Evolutionary conservation across 2,113 vertebrate genomes (phyloP).

Genomic region (Mirounga angustirostris): DNA sequence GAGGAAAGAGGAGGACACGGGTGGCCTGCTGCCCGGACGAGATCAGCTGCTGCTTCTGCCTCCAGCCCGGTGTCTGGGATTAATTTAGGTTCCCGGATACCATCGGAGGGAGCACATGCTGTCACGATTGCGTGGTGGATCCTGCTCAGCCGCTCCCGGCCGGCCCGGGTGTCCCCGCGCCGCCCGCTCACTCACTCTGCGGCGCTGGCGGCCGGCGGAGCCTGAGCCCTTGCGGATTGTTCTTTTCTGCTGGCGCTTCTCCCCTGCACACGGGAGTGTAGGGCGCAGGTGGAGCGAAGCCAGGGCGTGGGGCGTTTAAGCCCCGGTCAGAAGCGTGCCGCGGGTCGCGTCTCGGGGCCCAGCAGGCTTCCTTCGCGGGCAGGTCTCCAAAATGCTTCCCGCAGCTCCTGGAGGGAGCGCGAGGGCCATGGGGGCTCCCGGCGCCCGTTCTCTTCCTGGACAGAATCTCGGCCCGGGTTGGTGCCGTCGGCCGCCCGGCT

Average conservation of each 20-base stretch:
- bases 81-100: conserved; percentile 68
- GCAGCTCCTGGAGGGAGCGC: not conserved
- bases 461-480: not conserved
- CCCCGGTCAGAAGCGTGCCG: rapidly evolving
- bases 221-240: not conserved
- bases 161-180: not conserved
- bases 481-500: not conserved
- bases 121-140: not conserved
- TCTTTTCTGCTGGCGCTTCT: not conserved
- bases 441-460: not conserved
- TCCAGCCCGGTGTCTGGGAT: not conserved
- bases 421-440: not conserved
- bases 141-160: not conserved
- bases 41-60: not conserved
- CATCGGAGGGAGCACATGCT: conserved; percentile 11
- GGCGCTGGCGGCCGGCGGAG: not conserved
- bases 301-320: not conserved
- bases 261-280: not conserved
- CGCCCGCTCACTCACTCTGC: not conserved
- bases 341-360: not conserved
- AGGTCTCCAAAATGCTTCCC: not conserved
- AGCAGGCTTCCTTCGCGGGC: not conserved
- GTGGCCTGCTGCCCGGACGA: not conserved
- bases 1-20: not conserved
- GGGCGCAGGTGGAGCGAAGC: not conserved